Base-by-base conservation (phyloP, 2,888 invertebrate species). In the Andrena dorsata region DNA sequence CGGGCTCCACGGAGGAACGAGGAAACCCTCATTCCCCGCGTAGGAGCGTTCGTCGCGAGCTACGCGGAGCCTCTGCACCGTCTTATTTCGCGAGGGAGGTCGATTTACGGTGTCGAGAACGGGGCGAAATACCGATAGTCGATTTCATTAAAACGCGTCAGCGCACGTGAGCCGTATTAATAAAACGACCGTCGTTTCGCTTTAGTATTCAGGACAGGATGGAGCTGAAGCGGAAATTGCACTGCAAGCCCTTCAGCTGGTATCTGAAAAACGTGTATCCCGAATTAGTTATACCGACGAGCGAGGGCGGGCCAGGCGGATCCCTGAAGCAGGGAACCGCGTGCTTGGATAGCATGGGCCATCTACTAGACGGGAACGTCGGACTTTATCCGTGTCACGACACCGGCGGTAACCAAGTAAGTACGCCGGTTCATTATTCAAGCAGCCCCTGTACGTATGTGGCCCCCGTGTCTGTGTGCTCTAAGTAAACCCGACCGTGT, bases 211-310 rank as follows among this genome's bases (percentile, higher is more conserved):
- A 97, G 72, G 98, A 98, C 91, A 96, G 99, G 60, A 92, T 98
- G 86, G 96, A 96, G 41, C 95, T 99, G 76, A 96, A 97, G 78
- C 95, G 97, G 86, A 96, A 96, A 90, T 95, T 99, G 13, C 96
- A 98, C 80, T 99, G 99, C 94, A 98, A 98, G 94, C 97, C 98
- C 0, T 99, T 99, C 95, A 97, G 97, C 90, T 99, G 99, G 99
- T 99, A 98, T 94, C 94, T 99, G 92, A 96, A 98, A 88, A 96
- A 98, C 92, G 98, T 99, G 72, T 99, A 99, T 94, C 99, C 99
- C 2, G 98, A 98, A 93, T 94, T 98, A 91, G 96, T 96, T 92
- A 96, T 97, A 79, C 98, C 98, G 0, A 94, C 95, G 75, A 95
- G 95, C 32, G 94, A 95, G 41, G 95, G 95, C 0, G 94, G 95